These are phyloP conservation scores for Sardina pilchardus DNA, from an alignment of 2,113 vertebrate species.

Conservation along the genomic window DNA sequence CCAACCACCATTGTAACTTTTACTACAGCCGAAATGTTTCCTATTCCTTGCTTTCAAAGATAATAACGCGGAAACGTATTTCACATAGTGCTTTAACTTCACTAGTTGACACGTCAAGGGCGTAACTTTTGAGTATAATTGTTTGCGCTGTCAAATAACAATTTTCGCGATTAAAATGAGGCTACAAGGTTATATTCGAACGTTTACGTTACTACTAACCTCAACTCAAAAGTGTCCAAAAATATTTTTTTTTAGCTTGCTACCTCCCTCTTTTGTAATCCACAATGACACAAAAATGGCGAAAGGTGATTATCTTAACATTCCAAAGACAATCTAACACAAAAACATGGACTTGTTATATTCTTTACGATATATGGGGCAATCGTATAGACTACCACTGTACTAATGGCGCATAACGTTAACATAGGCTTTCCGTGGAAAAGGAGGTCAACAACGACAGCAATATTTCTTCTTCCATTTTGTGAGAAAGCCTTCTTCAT, in stretches of 20 bases:
- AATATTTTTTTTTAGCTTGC: not conserved
- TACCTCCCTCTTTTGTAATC: not conserved
- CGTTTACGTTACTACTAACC: not conserved
- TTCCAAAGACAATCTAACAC: not conserved
- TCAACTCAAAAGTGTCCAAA: not conserved
- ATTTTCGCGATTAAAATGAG: not conserved
- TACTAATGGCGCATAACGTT: conserved; percentile 78
- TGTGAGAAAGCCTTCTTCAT: conserved; percentile 82
- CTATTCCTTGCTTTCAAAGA: not conserved
- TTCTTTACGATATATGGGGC: not conserved
- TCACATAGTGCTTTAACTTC: not conserved
- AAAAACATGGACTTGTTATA: not conserved
- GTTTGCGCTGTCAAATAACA: not conserved
- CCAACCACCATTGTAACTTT: not conserved
- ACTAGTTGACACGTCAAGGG: not conserved
- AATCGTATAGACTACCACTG: not conserved
- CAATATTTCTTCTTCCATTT: conserved; percentile 89
- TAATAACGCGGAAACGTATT: not conserved
- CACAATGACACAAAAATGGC: conserved; percentile 9
- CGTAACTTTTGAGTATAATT: not conserved
- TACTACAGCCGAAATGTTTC: not conserved
- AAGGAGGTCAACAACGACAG: conserved; percentile 84
- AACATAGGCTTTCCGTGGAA: conserved; percentile 63
- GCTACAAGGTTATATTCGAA: not conserved
- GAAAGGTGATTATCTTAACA: conserved; percentile 8